phyloP scores from a whole-genome alignment of 2,888 invertebrate species.

The Lymantria monacha region DNA sequence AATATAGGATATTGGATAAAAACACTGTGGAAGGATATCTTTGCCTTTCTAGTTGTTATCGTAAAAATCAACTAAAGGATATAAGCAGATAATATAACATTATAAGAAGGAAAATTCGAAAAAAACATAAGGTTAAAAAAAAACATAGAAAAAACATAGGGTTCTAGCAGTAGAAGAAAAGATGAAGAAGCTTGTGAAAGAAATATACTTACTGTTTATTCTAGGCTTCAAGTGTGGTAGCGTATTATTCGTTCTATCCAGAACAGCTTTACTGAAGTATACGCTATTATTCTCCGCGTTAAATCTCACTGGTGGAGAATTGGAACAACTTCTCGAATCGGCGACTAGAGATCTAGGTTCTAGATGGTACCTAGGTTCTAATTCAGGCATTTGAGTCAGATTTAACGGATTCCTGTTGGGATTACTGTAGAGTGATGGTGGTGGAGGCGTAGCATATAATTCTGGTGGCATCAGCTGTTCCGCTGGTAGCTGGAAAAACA shows the following conservation, averaged over 20 bases:
- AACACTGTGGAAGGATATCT: too few species aligned
- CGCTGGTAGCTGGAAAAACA: constrained; percentile 57
- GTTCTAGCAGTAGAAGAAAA: too few species aligned
- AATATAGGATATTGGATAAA: too few species aligned
- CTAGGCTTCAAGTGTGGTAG: constrained; percentile 62
- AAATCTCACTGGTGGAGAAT: constrained; percentile 68
- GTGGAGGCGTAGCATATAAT: constrained; percentile 59
- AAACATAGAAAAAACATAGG: too few species aligned
- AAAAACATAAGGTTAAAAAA: too few species aligned
- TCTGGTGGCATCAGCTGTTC: constrained; percentile 74
- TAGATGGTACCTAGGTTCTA: constrained; percentile 53
- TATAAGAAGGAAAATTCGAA: too few species aligned
- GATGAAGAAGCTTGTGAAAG: too few species aligned
- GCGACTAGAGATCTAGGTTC: constrained; percentile 38
- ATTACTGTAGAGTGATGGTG: constrained; percentile 63
- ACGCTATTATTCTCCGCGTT: constrained; percentile 59
- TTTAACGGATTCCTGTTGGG: constrained; percentile 61
- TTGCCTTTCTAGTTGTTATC: too few species aligned
- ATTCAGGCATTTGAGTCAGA: constrained; percentile 64
- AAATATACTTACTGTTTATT: constrained; percentile 50
- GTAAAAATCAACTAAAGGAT: too few species aligned
- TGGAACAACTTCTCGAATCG: constrained; percentile 60
- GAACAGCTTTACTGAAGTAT: constrained; percentile 55
- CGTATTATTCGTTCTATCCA: constrained; percentile 57
- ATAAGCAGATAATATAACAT: too few species aligned